Evolutionary conservation across 1,140 invertebrate genomes (phyloP).

Genomic region (Drosophila prosaltans): DNA sequence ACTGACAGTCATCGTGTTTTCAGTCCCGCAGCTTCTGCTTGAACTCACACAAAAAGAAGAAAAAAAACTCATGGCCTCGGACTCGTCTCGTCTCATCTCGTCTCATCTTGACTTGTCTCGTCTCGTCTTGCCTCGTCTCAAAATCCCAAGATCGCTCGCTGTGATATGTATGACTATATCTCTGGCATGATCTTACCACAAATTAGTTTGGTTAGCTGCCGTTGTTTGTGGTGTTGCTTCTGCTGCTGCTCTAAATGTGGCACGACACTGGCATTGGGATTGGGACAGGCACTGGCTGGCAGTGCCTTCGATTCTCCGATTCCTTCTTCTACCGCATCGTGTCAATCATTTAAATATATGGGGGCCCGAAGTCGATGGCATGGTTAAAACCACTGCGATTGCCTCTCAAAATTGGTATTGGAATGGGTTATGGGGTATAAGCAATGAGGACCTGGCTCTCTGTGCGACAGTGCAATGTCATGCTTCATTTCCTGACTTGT

Average conservation of each 20-base stretch:
- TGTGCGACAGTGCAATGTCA: slow-evolving; percentile 75
- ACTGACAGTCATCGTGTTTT: slow-evolving; percentile 56
- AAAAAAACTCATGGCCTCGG: slow-evolving; percentile 27
- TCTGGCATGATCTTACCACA: slow-evolving; percentile 80
- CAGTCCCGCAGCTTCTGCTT: slow-evolving; percentile 69
- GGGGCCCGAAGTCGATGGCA: slow-evolving; percentile 45
- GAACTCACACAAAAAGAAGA: slow-evolving; percentile 52
- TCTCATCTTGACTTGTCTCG: background rate
- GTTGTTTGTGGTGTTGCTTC: slow-evolving; percentile 41
- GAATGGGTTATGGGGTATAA: background rate
- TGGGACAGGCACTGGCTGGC: background rate
- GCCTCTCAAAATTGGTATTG: slow-evolving; percentile 1
- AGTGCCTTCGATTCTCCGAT: slow-evolving; percentile 26
- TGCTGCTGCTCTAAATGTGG: slow-evolving; percentile 24
- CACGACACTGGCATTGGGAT: slow-evolving; percentile 16
- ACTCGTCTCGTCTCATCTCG: slow-evolving; percentile 15
- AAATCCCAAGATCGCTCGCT: slow-evolving; percentile 59
- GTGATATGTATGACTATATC: slow-evolving; percentile 78
- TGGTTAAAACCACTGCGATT: slow-evolving; percentile 51
- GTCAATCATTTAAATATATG: slow-evolving; percentile 60
- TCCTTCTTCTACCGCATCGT: slow-evolving; percentile 29
- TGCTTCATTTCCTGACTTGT: slow-evolving; percentile 80
- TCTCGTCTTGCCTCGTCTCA: background rate
- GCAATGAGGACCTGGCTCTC: slow-evolving; percentile 40
- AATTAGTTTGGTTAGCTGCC: slow-evolving; percentile 80